phyloP scores from a whole-genome alignment of 2,888 invertebrate species.

The Abrostola tripartita region DNA sequence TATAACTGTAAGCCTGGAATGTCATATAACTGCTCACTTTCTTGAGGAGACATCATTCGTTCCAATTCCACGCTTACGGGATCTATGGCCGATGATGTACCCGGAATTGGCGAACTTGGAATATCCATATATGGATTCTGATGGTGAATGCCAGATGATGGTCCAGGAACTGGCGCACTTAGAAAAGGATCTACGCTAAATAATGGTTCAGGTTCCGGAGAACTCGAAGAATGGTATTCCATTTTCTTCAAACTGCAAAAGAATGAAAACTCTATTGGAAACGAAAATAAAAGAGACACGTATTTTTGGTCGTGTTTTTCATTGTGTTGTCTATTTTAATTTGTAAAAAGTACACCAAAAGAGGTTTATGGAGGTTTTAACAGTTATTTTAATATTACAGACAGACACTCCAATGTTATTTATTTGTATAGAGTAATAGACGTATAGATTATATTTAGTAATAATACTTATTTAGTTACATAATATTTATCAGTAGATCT shows the following conservation, averaged over 20 bases:
- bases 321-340: constrained; percentile 35
- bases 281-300: constrained; percentile 33
- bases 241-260: constrained; percentile 36
- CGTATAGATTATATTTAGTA: constrained; percentile 35
- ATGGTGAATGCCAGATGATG: constrained; percentile 36
- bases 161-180: constrained; percentile 36
- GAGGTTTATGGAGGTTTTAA: constrained; percentile 38
- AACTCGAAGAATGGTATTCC: constrained; percentile 37
- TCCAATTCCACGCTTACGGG: constrained; percentile 39
- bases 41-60: constrained; percentile 44
- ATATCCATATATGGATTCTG: constrained; percentile 42
- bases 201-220: constrained; percentile 41
- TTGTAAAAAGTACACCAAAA: constrained; percentile 38
- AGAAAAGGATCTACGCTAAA: constrained; percentile 36
- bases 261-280: constrained; percentile 33
- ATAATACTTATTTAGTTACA: constrained; percentile 36
- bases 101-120: constrained; percentile 43
- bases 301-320: constrained; percentile 29
- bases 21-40: constrained; percentile 37
- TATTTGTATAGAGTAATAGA: constrained; percentile 36
- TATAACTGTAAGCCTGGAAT: constrained; percentile 38
- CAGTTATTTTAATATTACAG: constrained; percentile 31
- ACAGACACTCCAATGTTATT: constrained; percentile 14
- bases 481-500: constrained; percentile 37
- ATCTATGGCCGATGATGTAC: constrained; percentile 42